Conservation (phyloP, 2,113 vertebrate species). For the Callionymus lyra region DNA sequence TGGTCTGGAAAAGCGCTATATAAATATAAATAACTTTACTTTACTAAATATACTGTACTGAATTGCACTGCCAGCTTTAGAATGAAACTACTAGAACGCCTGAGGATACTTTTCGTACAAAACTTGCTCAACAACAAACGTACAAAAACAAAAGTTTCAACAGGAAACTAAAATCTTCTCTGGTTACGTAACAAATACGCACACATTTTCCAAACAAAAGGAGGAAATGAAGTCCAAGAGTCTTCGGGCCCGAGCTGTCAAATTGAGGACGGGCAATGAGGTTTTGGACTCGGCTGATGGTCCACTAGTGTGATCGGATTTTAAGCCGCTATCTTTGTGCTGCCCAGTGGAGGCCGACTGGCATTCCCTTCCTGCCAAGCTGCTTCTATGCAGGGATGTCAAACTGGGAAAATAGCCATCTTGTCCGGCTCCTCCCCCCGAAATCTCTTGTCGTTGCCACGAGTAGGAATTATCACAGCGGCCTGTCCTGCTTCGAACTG, state of each 20-base stretch:
- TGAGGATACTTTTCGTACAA: too few relatives aligned
- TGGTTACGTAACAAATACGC: too few relatives aligned
- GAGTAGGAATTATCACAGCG: constrained; percentile 39
- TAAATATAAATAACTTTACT: too few relatives aligned
- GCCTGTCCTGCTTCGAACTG: constrained; percentile 24
- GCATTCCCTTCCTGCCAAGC: constrained; percentile 32
- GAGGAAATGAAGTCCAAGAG: neutral
- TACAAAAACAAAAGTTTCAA: too few relatives aligned
- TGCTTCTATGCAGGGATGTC: constrained; percentile 29
- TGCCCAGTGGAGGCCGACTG: constrained; percentile 21
- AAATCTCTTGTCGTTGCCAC: constrained; percentile 36
- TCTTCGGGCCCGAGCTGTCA: constrained; percentile 2
- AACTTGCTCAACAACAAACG: too few relatives aligned
- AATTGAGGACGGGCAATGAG: constrained; percentile 18
- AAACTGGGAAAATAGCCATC: constrained; percentile 22
- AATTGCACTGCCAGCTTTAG: too few relatives aligned
- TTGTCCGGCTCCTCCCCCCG: constrained; percentile 20
- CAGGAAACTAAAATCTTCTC: constrained; percentile 4
- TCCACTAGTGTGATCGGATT: constrained; percentile 30
- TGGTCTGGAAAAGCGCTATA: too few relatives aligned
- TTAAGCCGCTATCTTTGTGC: constrained; percentile 17
- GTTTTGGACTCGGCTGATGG: constrained; percentile 26
- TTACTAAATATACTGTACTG: too few relatives aligned
- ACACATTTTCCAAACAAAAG: neutral
- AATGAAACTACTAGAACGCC: too few relatives aligned